Base-by-base conservation (phyloP, 1,140 invertebrate genomes). In the Cardiocondyla obscurior region DNA sequence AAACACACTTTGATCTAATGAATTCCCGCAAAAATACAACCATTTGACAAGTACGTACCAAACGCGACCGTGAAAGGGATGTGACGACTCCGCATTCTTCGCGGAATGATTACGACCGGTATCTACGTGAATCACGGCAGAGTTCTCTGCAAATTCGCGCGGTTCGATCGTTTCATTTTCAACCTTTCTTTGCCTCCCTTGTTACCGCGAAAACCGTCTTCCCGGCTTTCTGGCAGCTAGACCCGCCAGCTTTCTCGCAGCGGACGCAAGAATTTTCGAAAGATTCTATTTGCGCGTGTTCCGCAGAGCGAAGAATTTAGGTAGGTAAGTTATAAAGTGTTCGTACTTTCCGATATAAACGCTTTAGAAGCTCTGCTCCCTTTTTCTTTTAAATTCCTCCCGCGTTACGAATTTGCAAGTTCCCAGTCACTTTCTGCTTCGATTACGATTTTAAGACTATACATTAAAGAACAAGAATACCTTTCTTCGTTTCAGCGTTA, bases 1-100 rank as follows among this genome's bases (percentile, higher is more conserved):
- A 60, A 82, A 77, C 74, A 67, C 55, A 30, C 81, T 74, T 82
- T 82, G 62, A 89, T 77, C 81, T 82, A 86, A 85, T 69, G 77
- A 42, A 25, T 82, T 49, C 86, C 49, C 51, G 60, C 55, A 62
- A 76, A 86, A 55, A 36, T 28, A 30, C 39, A 64, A 84, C 42
- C 65, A 53, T n/a, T 33, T 55, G 67, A 83, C 55, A 36, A 49
- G 51, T 60, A 12, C 16, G 51, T 60, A 12, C 16, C 7, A 58
- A 25, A 77, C 30, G 22, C 19, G 67, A 58, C 33, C 72, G 57
- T 16, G 81, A 28, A 16, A 22, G 33, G n/a, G n/a, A n/a, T n/a
- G 83, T 36, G 44, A 76, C 77, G 69, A 55, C 60, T 60, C 28
- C 62, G 53, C 60, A 36, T n/a, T 67, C 30, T 19, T 36, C 46